Base-by-base conservation (phyloP, 2,888 invertebrate species). In the Nematopogon swammerdamellus region DNA sequence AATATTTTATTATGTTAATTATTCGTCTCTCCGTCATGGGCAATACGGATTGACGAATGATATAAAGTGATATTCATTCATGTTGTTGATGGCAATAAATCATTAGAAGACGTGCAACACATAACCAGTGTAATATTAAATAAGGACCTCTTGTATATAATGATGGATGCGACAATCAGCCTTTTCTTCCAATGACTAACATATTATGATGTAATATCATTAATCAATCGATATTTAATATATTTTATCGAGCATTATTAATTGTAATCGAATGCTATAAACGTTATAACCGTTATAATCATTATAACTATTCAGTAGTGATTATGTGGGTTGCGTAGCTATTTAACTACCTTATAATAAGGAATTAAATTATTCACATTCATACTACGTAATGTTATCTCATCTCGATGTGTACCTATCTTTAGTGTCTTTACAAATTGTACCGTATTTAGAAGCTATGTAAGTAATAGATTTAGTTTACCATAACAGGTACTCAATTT, bases 31-130 rank as follows among this genome's bases (percentile, higher is more conserved):
- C 66, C 75, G 79, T 68, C 65, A 51, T 69, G 79, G 79, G 79
- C 79, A 79, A 79, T 79, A 70, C 79, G 77, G 73, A 76, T 58
- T 72, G 74, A 70, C 68, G 76, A 76, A 73, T 71, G 63, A 68
- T 67, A 60, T 47, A 50, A 47, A 30, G 44, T n/a, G n/a, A n/a
- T n/a, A n/a, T n/a, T n/a, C n/a, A n/a, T 51, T 29, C 44, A 44
- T 53, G 51, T 44, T 50, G 52, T 53, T 55, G 8, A 36, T 36
- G 36, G 36, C 36, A 36, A 36, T 36, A 36, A 36, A 8, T 14
- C 8, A 14, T 36, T 36, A 36, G n/a, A 36, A 36, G 3, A 36
- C 11, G 8, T 36, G n/a, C 11, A 14, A 36, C n/a, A 36, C 8
- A 3, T 14, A 3, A 3, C n/a, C 10, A 25, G 25, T 25, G 36